Evolutionary conservation across 1,140 invertebrate species (phyloP), one percentile per base, ranked within the genome.

Genomic region (Uloborus diversus): DNA sequence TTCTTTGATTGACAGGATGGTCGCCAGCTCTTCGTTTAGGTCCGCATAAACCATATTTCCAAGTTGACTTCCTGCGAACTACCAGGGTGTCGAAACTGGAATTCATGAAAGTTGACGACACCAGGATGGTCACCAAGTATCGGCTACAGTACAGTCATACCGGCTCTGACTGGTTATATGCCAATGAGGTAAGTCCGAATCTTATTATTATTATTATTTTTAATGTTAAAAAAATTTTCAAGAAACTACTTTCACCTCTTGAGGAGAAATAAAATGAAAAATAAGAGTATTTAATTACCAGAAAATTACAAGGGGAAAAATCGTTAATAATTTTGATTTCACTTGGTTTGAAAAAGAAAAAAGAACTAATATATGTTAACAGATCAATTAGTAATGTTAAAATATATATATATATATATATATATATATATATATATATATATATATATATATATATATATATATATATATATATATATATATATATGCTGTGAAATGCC

Each of bases 81-180:
- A 83, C 82, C 7, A 56, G 82, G n/a, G 82, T 83, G 1, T 81
- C 82, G 4, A 59, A 57, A 25, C 20, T 83, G 33, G 75, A 65
- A 49, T 71, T 81, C 28, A 4, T 66, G 1, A 79, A 76, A 17
- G 65, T 83, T 27, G 65, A 62, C 1, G 59, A 57, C 23, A 75
- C 64, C 3, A 66, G 82, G 53, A 49, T 37, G 25, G 80, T 83
- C 7, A 64, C 61, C 2, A 68, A 71, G 4, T 83, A 81, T 51
- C 23, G 79, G 11, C 64, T 83, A 13, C 62, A 79, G 25, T 78
- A 78, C 57, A 82, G 81, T n/a, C 62, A 82, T 33, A 81, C 83
- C 11, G 82, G 82, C 13, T 66, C 65, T 23, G 80, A 83, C 32
- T 83, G 82, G 82, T 28, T 66, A 1, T 59, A 56, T 11, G 82